phyloP scores from a whole-genome alignment of 2,113 vertebrate genomes.

The Albula glossodonta region DNA sequence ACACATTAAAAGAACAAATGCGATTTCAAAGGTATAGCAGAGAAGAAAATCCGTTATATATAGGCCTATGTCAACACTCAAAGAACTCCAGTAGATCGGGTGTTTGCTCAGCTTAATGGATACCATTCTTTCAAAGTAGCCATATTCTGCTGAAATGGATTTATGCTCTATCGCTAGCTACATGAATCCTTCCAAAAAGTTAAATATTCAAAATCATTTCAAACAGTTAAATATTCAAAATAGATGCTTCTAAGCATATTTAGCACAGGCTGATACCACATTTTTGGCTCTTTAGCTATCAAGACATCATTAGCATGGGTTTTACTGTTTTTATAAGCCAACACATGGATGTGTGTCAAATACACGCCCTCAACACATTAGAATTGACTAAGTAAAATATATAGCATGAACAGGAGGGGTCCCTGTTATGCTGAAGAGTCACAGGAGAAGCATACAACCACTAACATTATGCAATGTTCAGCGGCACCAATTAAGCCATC shows the following conservation, averaged over 20 bases:
- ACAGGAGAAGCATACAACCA: neutral
- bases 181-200: too few species aligned
- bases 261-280: too few species aligned
- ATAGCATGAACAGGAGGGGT: neutral
- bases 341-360: too few species aligned
- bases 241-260: too few species aligned
- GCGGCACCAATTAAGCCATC: neutral
- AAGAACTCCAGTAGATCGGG: neutral
- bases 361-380: neutral
- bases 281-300: too few species aligned
- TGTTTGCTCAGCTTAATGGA: neutral
- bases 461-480: neutral
- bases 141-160: too few species aligned
- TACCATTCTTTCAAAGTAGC: neutral
- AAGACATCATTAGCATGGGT: too few species aligned
- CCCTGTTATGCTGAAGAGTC: neutral
- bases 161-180: too few species aligned
- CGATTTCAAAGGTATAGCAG: neutral
- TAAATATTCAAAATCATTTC: too few species aligned
- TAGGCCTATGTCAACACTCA: neutral
- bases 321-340: too few species aligned
- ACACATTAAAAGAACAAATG: neutral
- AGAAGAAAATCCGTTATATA: neutral
- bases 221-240: too few species aligned
- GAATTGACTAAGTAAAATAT: neutral